These are phyloP conservation scores for Sebastes glaucus DNA, from an alignment of 2,797 vertebrate genomes.

Conservation along the genomic window DNA sequence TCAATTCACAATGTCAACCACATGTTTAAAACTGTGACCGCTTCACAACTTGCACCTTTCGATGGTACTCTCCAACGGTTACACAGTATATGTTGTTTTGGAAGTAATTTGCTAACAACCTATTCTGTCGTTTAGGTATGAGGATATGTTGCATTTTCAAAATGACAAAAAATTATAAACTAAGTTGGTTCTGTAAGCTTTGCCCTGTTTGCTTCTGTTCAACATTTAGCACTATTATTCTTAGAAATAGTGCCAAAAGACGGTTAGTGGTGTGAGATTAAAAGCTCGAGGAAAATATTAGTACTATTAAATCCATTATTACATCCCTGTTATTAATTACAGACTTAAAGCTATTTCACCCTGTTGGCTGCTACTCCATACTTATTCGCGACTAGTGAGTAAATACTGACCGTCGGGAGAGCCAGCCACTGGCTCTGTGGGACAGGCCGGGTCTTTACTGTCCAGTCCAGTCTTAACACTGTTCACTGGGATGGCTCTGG, in stretches of 20 bases:
- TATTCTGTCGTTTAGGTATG: neutral
- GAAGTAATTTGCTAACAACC: too few relatives aligned
- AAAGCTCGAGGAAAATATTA: neutral
- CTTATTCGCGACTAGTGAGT: neutral
- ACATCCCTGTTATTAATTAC: neutral
- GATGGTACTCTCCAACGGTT: too few relatives aligned
- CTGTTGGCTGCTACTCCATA: neutral
- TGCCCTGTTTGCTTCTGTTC: neutral
- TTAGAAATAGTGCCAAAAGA: neutral
- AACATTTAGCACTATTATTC: neutral
- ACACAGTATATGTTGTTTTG: too few relatives aligned
- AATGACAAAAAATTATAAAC: neutral
- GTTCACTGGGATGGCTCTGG: constrained; percentile 62
- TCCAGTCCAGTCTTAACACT: constrained; percentile 69
- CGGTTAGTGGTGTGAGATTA: neutral
- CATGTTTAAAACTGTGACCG: too few relatives aligned
- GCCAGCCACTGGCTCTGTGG: constrained; percentile 73
- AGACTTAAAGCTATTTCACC: neutral
- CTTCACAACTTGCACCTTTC: too few relatives aligned
- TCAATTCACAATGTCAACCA: too few relatives aligned
- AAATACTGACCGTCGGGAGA: constrained; percentile 85
- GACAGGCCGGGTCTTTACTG: constrained; percentile 72
- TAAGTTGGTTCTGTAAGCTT: neutral
- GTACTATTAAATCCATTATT: neutral
- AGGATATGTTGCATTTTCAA: neutral